A percentile compares a stretch with the other conserved stretches of the same genome.
phyloP scores from a whole-genome alignment of 64 coral and sea anemone species.

The Actinia tenebrosa region DNA sequence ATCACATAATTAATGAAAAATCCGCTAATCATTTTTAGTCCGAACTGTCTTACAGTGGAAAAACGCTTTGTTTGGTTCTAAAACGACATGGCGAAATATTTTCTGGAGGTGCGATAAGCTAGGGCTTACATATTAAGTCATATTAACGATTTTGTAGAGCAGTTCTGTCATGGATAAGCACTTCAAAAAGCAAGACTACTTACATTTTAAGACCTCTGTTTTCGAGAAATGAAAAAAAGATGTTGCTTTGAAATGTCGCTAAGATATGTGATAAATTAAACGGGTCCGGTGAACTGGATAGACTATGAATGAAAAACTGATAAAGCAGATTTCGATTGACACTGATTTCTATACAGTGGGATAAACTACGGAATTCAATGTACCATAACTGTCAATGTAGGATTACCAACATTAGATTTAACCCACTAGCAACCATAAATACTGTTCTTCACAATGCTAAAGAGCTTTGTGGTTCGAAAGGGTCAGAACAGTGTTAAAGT shows the following conservation, averaged over 20 bases:
- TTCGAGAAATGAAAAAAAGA: not conserved
- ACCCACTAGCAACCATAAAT: not conserved
- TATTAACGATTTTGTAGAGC: not conserved
- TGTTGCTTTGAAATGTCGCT: not conserved
- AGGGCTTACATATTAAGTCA: not conserved
- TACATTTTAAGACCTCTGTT: not conserved
- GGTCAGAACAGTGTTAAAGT: slow-evolving; percentile 19
- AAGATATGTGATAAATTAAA: not conserved
- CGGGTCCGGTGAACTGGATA: not conserved
- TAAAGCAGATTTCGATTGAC: not conserved
- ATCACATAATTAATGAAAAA: not conserved
- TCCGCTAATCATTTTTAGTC: not conserved
- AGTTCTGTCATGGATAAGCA: not conserved
- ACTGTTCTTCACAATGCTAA: not conserved
- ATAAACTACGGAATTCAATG: not conserved
- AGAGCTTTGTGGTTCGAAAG: slow-evolving; percentile 5
- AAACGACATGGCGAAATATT: not conserved
- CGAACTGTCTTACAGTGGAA: not conserved
- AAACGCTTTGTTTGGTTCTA: not conserved
- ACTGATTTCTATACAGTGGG: not conserved
- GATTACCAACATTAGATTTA: not conserved
- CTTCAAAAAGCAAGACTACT: not conserved
- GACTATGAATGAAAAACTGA: not conserved
- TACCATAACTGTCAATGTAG: not conserved
- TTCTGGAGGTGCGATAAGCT: not conserved